These are phyloP conservation scores for Notolabrus celidotus DNA, from an alignment of 2,797 vertebrate species.

Conservation along the genomic window DNA sequence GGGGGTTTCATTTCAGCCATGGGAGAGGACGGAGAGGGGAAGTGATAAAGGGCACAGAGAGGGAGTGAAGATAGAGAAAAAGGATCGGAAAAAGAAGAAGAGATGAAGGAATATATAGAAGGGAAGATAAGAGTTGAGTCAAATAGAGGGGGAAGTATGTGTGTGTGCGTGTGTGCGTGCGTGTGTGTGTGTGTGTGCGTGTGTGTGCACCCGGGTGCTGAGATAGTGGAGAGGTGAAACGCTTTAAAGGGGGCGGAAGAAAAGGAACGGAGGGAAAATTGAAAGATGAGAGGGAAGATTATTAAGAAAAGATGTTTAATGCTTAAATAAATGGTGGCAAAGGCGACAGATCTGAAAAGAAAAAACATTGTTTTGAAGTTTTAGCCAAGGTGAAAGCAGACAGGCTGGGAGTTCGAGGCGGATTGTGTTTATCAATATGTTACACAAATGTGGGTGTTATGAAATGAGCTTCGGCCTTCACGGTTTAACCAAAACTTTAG, in stretches of 20 bases:
- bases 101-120: constrained; percentile 72
- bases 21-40: constrained; percentile 28
- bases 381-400: constrained; percentile 56
- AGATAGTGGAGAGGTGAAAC: constrained; percentile 76
- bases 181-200: constrained; percentile 15
- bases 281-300: constrained; percentile 83
- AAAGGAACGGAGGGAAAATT: constrained; percentile 75
- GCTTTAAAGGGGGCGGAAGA: constrained; percentile 68
- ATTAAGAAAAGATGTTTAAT: constrained; percentile 73
- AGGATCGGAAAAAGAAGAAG: constrained; percentile 53
- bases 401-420: constrained; percentile 44
- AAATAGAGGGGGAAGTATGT: constrained; percentile 34
- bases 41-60: constrained; percentile 36
- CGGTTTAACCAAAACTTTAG: constrained; percentile 72
- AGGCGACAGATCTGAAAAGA: constrained; percentile 31
- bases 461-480: constrained; percentile 67
- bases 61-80: constrained; percentile 63
- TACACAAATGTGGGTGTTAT: constrained; percentile 66
- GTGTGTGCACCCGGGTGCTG: constrained; percentile 59
- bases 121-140: constrained; percentile 73
- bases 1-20: constrained; percentile 69
- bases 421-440: constrained; percentile 77
- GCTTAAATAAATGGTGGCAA: constrained; percentile 72
- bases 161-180: constrained; percentile 16
- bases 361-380: constrained; percentile 53